Base-by-base conservation (phyloP, 2,797 vertebrate species). In the Heterohyrax brucei region DNA sequence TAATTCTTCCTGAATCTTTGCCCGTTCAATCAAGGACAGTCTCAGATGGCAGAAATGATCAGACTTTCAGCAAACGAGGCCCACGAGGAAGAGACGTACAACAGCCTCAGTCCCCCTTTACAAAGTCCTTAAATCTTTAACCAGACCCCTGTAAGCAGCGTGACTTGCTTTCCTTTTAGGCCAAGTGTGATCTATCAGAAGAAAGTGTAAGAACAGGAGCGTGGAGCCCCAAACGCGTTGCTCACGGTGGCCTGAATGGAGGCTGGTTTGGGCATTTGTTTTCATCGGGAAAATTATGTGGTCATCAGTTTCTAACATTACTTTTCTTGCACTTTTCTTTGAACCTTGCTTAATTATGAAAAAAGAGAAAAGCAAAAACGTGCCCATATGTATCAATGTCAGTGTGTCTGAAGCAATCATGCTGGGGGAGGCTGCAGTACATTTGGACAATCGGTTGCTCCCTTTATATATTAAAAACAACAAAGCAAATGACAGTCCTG, bases 1-100 rank as follows among this genome's bases (percentile, higher is more conserved):
- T 98, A 98, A 98, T 98, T 98, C 98, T 97, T 98, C 95, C 97
- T 98, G 98, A 97, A 97, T 97, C 98, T 97, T 93, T 97, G 97
- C 97, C 98, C 97, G 94, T 96, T 98, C 96, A 97, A 98, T 97
- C 93, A 92, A 97, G 97, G 96, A 96, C 94, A 97, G 95, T 97
- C 97, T 98, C 97, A 97, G 96, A 98, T 95, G 97, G 97, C 97
- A 97, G 97, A 98, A 98, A 97, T 94, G 96, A 98, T 97, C 72
- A 73, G 91, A 95, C 46, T 79, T 90, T 97, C 2, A 8, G 30
- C 44, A 97, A 97, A 97, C 95, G 93, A 96, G 96, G 97, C 95
- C 96, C 89, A 96, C 70, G 85, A 76, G 83, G 92, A 97, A 97
- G 97, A 92, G 95, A 30, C 61, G 56, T 83, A 95, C 88, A 89